Evolutionary conservation across 35 echinoderm and acorn worm genomes (phyloP).

Genomic region (Stichopus chloronotus): DNA sequence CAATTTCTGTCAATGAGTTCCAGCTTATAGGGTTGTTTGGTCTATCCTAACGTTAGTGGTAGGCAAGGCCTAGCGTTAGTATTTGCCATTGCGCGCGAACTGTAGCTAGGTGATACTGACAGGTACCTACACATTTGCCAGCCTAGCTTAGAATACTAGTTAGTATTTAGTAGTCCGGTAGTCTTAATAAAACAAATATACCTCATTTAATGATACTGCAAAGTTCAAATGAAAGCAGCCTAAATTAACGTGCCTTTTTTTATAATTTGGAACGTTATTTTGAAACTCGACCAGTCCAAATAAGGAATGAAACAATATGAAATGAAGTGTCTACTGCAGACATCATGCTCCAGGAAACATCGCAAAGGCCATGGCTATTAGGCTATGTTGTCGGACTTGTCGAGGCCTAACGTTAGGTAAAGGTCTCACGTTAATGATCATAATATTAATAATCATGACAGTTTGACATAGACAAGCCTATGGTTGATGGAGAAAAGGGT

Average conservation of each 20-base stretch:
- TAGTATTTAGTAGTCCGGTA: background rate
- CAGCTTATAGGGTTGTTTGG: background rate
- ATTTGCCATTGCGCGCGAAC: conserved; percentile 14
- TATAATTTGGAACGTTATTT: conserved; percentile 17
- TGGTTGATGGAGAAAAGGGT: conserved; percentile 3
- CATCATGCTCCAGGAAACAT: conserved; percentile 30
- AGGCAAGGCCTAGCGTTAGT: background rate
- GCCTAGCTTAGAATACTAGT: background rate
- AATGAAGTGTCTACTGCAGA: conserved; percentile 29
- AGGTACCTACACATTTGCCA: background rate
- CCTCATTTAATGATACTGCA: conserved; percentile 32
- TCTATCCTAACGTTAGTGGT: background rate
- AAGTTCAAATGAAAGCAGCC: conserved; percentile 11
- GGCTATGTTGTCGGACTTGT: conserved; percentile 21
- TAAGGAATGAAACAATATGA: conserved; percentile 17
- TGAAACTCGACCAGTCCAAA: conserved; percentile 31
- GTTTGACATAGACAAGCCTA: conserved; percentile 15
- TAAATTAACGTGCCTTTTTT: background rate
- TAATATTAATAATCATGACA: conserved; percentile 39
- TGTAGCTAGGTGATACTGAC: background rate
- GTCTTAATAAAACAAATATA: conserved; percentile 38
- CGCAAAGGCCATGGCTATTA: background rate
- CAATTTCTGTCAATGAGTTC: background rate
- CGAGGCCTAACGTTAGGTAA: background rate
- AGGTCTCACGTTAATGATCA: conserved; percentile 24